Evolutionary conservation across 2,888 invertebrate species (phyloP), one percentile per base, ranked within the genome.

Genomic region (Diloba caeruleocephala): DNA sequence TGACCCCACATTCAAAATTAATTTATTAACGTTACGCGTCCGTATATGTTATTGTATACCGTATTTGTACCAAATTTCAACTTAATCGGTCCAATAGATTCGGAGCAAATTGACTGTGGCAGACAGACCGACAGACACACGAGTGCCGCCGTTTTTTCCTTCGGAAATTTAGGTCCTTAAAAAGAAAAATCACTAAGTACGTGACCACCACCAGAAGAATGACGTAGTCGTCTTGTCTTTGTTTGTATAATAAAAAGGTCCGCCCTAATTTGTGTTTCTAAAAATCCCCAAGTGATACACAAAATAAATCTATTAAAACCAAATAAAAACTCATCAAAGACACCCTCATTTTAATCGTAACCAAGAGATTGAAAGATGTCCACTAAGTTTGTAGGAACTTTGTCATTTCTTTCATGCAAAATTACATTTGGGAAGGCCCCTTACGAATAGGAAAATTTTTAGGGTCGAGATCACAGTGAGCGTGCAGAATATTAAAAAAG

Each of bases 401-500:
- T 81, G 85, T 85, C 87, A 89, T 87, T 87, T 88, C 84, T 84
- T 89, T 88, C 90, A 91, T 89, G 91, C 89, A 89, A 90, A 90
- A 91, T 91, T 90, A 90, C 90, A 84, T 89, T 89, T 79, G 79
- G 77, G 78, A 76, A 81, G 78, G 76, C 84, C 81, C 79, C 76
- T 78, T 76, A 75, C 81, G 78, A 81, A 84, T 83, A 82, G 84
- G 81, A 79, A 84, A 21, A 87, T 86, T 88, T 86, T 82, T 82
- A 78, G 82, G 87, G 86, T 81, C 88, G 79, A 72, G 85, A 89
- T 90, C 88, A 89, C 88, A 88, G 81, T 79, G 88, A 87, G 88
- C 87, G 89, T 85, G 82, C 83, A 85, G 90, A 91, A 91, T 92
- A 92, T 92, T 92, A 92, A 92, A 92, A 92, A 92, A 92, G 87